A percentile compares a stretch with the other conserved stretches of the same genome.
Conservation (phyloP, 2,888 invertebrate genomes). For the Noctua janthe region DNA sequence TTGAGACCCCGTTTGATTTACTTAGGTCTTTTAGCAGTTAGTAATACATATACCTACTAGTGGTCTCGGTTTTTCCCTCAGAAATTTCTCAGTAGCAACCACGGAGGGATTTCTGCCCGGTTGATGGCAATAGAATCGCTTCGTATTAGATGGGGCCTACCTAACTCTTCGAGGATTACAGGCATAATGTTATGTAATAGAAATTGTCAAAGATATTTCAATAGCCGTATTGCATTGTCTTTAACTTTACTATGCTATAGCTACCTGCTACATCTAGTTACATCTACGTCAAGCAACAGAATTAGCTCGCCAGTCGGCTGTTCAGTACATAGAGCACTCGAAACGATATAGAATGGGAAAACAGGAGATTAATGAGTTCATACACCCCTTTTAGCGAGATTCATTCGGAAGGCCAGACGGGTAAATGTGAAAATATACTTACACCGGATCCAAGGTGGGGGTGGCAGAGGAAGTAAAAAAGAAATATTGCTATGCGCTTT, state of each 20-base stretch:
- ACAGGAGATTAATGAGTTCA: constrained; percentile 65
- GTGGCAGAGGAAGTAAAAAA: constrained; percentile 12
- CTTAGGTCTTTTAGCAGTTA: neutral
- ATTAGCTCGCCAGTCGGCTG: constrained; percentile 47
- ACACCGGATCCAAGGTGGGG: constrained; percentile 22
- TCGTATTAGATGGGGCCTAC: neutral
- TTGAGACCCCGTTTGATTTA: neutral
- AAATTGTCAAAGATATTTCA: neutral
- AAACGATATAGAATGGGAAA: constrained; percentile 53
- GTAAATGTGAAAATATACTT: constrained; percentile 42
- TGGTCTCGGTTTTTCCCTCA: no score
- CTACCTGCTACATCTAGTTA: constrained; percentile 14
- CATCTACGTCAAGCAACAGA: constrained; percentile 46
- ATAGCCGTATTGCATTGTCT: neutral
- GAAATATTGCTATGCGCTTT: constrained; percentile 7
- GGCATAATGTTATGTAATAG: neutral
- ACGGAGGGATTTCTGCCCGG: neutral
- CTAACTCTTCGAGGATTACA: no score
- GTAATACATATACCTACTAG: neutral
- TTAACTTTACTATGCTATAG: neutral
- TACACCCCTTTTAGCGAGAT: constrained; percentile 68
- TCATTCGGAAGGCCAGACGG: constrained; percentile 51
- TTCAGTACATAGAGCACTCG: constrained; percentile 58
- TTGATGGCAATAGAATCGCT: neutral
- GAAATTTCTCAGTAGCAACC: no score